phyloP scores from a whole-genome alignment of 2,888 invertebrate genomes.

The Caenorhabditis sp. region DNA sequence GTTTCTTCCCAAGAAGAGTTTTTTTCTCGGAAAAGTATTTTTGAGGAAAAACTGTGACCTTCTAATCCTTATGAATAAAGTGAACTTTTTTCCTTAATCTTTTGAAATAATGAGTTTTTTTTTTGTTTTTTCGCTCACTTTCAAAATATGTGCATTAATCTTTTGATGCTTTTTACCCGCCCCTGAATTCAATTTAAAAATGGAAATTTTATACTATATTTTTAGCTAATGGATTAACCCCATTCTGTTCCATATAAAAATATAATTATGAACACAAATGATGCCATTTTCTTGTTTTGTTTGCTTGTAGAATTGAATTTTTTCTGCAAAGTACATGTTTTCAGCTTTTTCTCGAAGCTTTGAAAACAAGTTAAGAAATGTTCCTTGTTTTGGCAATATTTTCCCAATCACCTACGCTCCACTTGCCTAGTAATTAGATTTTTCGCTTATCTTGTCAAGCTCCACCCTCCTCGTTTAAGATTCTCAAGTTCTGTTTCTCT shows the following conservation, averaged over 20 bases:
- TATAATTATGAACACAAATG: not conserved
- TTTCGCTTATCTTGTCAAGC: not conserved
- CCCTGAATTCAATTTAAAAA: not conserved
- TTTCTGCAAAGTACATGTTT: not conserved
- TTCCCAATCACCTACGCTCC: not conserved
- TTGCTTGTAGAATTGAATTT: no score
- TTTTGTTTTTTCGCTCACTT: not conserved
- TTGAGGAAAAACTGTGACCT: no score
- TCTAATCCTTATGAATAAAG: no score
- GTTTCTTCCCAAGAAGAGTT: no score
- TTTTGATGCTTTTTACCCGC: not conserved
- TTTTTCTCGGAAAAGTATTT: no score
- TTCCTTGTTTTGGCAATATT: not conserved
- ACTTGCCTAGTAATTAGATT: not conserved
- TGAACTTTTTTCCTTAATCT: not conserved
- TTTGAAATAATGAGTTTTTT: constrained; percentile 7
- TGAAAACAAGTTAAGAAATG: not conserved
- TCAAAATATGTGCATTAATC: constrained; percentile 4
- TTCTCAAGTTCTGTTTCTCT: no score
- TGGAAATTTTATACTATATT: not conserved
- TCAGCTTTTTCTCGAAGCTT: not conserved
- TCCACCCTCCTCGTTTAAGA: not conserved
- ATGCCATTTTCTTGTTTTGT: not conserved
- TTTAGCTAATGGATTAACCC: no score
- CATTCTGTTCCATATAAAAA: no score